A percentile compares a stretch with the other conserved stretches of the same genome.
These are phyloP conservation scores for Protophormia terraenovae DNA, from an alignment of 2,888 invertebrate genomes.

Conservation along the genomic window DNA sequence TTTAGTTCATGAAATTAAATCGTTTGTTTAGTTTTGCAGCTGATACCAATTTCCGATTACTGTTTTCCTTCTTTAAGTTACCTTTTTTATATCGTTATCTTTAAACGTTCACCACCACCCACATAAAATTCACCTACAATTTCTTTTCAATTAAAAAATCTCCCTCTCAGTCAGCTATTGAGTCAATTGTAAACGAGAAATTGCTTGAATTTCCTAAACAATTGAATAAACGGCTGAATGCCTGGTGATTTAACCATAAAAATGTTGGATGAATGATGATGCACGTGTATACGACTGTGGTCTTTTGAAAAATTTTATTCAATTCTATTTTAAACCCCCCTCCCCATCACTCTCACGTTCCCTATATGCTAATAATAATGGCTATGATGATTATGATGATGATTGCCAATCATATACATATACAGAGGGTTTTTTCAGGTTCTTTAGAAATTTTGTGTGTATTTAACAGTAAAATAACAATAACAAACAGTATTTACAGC, in stretches of 20 bases:
- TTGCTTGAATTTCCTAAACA: background rate
- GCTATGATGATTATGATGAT: background rate
- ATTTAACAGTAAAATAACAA: conserved; percentile 23
- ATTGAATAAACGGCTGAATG: conserved; percentile 9
- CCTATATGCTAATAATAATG: too few species aligned
- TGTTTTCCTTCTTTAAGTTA: too few species aligned
- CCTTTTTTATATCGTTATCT: background rate
- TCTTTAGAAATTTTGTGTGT: conserved; percentile 19
- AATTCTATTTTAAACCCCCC: background rate
- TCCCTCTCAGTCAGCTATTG: background rate
- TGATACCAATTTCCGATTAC: too few species aligned
- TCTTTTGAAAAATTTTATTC: conserved; percentile 22
- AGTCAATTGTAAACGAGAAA: background rate
- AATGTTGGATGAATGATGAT: conserved; percentile 9
- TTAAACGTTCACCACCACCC: background rate
- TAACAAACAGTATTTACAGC: background rate
- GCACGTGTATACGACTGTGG: conserved; percentile 51
- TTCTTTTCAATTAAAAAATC: background rate
- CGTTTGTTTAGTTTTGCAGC: background rate
- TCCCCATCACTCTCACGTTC: background rate
- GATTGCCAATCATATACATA: conserved; percentile 1
- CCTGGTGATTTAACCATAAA: conserved; percentile 27
- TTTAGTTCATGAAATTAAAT: too few species aligned
- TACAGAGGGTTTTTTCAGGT: background rate
- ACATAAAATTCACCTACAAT: too few species aligned